phyloP scores from a whole-genome alignment of 2,797 vertebrate genomes.

The Macroramphosus scolopax region DNA sequence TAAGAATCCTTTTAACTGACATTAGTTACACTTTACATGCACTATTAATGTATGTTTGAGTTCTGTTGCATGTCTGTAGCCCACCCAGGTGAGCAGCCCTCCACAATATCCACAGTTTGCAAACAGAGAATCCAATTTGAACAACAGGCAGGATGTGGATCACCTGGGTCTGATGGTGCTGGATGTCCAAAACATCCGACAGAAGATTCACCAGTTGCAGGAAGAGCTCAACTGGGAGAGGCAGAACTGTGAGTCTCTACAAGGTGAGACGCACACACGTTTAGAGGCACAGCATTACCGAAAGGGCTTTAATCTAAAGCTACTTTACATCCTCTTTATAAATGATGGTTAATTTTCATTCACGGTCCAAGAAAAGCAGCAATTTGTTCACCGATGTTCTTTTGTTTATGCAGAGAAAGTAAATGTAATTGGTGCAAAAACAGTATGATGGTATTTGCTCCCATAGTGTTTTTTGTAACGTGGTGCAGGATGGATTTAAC shows the following conservation, averaged over 20 bases:
- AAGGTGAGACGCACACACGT: conserved; percentile 50
- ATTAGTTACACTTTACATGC: too few species aligned
- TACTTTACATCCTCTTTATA: too few species aligned
- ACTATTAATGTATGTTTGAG: too few species aligned
- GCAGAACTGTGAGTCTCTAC: conserved; percentile 68
- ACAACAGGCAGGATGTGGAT: conserved; percentile 61
- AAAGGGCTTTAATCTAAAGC: too few species aligned
- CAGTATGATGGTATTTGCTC: too few species aligned
- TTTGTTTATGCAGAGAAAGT: too few species aligned
- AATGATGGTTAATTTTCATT: too few species aligned
- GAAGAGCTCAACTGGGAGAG: conserved; percentile 80
- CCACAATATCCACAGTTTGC: conserved; percentile 3
- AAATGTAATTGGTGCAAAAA: too few species aligned
- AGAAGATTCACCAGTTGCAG: conserved; percentile 71
- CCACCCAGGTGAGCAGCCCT: not conserved
- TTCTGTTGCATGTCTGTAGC: conserved; percentile 25
- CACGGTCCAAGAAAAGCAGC: too few species aligned
- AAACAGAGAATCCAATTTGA: conserved; percentile 1
- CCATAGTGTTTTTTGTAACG: too few species aligned
- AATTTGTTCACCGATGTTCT: too few species aligned
- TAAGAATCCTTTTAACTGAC: conserved; percentile 54
- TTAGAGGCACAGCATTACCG: not conserved
- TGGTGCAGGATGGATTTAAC: too few species aligned
- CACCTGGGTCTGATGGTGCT: conserved; percentile 67
- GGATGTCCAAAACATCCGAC: conserved; percentile 69